Evolutionary conservation across 2,113 vertebrate genomes (phyloP).

Genomic region (Columba janthina): DNA sequence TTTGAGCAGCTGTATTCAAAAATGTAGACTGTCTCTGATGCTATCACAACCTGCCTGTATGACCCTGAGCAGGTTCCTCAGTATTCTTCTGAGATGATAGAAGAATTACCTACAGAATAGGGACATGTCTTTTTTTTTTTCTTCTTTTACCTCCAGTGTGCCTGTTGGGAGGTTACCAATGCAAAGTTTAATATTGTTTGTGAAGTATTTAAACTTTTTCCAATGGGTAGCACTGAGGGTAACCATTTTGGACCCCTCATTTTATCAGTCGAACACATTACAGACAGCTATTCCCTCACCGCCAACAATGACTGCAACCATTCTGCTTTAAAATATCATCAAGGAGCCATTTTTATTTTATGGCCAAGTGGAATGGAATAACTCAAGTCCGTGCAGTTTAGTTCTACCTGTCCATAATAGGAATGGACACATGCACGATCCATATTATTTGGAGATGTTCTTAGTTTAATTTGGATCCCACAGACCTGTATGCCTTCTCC

Average conservation of each 20-base stretch:
- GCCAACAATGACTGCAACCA: neutral
- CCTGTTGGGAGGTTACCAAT: neutral
- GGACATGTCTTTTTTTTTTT: neutral
- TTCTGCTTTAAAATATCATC: neutral
- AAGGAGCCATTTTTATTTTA: neutral
- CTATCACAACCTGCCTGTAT: neutral
- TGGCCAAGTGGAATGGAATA: neutral
- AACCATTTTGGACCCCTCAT: neutral
- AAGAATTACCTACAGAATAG: neutral
- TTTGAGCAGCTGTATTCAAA: neutral
- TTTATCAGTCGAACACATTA: neutral
- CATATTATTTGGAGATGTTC: neutral
- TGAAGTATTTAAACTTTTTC: neutral
- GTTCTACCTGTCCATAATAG: neutral
- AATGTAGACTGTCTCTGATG: neutral
- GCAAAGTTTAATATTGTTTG: neutral
- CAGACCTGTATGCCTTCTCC: neutral
- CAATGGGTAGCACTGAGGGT: neutral
- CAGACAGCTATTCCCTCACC: neutral
- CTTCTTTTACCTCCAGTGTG: neutral
- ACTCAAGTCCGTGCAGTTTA: neutral
- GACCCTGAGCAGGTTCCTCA: neutral
- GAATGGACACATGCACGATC: neutral
- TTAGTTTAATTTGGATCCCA: neutral
- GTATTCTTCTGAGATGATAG: neutral